Percentiles rank a stretch among this genome's conserved stretches.
Evolutionary conservation across 2,113 vertebrate genomes (phyloP).

Genomic region (Halcyon senegalensis): DNA sequence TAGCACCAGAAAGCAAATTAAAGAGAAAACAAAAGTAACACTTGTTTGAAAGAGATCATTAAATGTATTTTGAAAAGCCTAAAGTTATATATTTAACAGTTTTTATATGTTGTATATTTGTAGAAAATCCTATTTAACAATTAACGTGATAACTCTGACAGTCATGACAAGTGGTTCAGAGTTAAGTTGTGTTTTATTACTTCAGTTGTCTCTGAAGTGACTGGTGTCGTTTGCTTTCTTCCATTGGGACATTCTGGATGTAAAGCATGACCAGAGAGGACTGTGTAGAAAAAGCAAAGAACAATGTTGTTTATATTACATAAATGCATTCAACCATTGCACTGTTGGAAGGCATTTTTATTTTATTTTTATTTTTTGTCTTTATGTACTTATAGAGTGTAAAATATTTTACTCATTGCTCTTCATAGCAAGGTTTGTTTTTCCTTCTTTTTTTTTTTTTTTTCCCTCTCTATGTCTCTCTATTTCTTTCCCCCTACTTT

Average conservation of each 20-base stretch:
- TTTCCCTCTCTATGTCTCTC: background rate
- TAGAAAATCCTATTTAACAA: conserved; percentile 99
- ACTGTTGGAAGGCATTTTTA: conserved; percentile 72
- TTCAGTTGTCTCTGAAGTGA: conserved; percentile 88
- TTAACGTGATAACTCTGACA: conserved; percentile 87
- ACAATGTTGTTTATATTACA: conserved; percentile 82
- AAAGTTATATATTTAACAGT: conserved; percentile 99
- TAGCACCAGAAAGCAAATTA: conserved; percentile 83
- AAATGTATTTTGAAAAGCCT: conserved; percentile 99
- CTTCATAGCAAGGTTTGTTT: conserved; percentile 35
- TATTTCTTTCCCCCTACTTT: background rate
- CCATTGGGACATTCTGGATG: conserved; percentile 76
- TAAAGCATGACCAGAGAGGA: conserved; percentile 79
- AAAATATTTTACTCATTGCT: conserved; percentile 78
- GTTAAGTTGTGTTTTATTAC: conserved; percentile 85
- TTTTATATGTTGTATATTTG: conserved; percentile 99
- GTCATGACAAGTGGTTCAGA: conserved; percentile 79
- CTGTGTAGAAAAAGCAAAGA: conserved; percentile 80
- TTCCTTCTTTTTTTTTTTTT: background rate
- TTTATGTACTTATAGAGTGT: conserved; percentile 82
- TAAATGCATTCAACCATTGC: conserved; percentile 65
- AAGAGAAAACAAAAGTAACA: conserved; percentile 82
- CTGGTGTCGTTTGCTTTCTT: conserved; percentile 80
- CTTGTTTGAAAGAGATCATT: conserved; percentile 92
- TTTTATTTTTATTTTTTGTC: conserved; percentile 65